Evolutionary conservation across 2,113 vertebrate species (phyloP).

Genomic region (Carassius auratus): DNA sequence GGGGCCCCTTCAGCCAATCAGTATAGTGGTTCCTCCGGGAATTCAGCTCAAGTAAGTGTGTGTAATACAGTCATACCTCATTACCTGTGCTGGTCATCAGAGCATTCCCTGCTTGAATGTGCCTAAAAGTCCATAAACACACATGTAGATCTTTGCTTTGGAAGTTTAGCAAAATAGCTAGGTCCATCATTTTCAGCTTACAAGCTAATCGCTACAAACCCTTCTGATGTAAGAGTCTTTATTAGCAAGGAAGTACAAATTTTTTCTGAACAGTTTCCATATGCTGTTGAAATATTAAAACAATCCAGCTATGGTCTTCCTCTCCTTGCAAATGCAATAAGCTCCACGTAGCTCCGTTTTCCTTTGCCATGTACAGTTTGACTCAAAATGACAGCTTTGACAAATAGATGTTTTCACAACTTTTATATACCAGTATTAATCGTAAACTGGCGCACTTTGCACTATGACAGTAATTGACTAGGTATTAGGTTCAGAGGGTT

Average conservation of each 20-base stretch:
- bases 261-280: conserved; percentile 68
- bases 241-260: conserved; percentile 56
- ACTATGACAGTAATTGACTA: conserved; percentile 23
- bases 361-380: conserved; percentile 64
- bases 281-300: conserved; percentile 66
- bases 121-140: conserved; percentile 50
- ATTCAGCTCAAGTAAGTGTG: conserved; percentile 42
- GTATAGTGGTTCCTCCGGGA: conserved; percentile 37
- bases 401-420: conserved; percentile 63
- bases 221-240: conserved; percentile 58
- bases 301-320: conserved; percentile 69
- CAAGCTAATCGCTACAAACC: conserved; percentile 27
- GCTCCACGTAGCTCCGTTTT: conserved; percentile 6
- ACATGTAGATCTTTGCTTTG: neutral
- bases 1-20: conserved; percentile 30
- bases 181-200: conserved; percentile 25
- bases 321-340: conserved; percentile 68
- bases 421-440: conserved; percentile 58
- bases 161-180: neutral
- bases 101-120: conserved; percentile 23
- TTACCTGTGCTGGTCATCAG: conserved; percentile 56
- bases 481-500: conserved; percentile 15
- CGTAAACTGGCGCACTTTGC: conserved; percentile 35
- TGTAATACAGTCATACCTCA: conserved; percentile 59
- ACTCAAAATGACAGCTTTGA: conserved; percentile 62